These are phyloP conservation scores for Rhogogaster chlorosoma DNA, from an alignment of 2,888 invertebrate genomes.

Conservation along the genomic window DNA sequence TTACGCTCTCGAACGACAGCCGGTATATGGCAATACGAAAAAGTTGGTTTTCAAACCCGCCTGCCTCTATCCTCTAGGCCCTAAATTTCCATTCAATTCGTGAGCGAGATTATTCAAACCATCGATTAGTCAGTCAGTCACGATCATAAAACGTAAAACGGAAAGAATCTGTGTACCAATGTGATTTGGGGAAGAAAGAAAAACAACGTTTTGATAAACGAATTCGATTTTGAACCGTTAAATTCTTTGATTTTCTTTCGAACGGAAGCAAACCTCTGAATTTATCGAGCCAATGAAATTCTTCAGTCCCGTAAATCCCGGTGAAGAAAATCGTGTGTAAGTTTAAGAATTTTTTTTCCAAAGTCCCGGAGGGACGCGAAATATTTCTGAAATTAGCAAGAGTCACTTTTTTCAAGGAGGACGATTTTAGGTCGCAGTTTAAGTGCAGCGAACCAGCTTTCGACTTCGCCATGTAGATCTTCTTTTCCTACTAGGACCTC, in stretches of 20 bases:
- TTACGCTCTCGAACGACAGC: neutral
- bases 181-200: neutral
- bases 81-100: neutral
- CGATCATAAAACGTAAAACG: neutral
- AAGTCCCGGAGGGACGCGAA: too few relatives aligned
- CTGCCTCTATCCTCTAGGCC: neutral
- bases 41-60: neutral
- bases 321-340: too few relatives aligned
- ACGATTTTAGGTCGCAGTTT: neutral
- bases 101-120: slow-evolving; percentile 5
- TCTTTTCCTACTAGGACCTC: neutral
- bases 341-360: too few relatives aligned
- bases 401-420: too few relatives aligned
- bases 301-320: too few relatives aligned
- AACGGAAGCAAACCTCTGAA: too few relatives aligned
- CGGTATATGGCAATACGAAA: neutral
- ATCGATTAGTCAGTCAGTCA: neutral
- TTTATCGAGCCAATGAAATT: too few relatives aligned
- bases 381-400: too few relatives aligned
- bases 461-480: too few relatives aligned
- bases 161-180: neutral
- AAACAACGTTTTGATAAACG: neutral
- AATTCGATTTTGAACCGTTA: neutral
- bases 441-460: neutral
- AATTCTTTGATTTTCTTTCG: too few relatives aligned